Evolutionary conservation across 30 jellyfish, hydroid and myxozoan species (phyloP).

Genomic region (Haliclystus octoradiatus): DNA sequence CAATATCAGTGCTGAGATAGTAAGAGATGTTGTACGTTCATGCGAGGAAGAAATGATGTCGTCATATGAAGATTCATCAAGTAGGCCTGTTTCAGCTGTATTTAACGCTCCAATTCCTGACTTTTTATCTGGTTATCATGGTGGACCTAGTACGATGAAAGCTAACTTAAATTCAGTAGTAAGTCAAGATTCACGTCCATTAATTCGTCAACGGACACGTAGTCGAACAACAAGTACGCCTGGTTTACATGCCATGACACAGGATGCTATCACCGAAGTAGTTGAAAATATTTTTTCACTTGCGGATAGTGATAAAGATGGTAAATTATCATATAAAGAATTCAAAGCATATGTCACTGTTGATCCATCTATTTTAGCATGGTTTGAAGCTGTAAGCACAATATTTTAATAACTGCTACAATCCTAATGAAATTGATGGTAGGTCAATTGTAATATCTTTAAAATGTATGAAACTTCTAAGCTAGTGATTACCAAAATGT

Average conservation of each 20-base stretch:
- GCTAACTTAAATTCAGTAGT: too few relatives aligned
- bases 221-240: too few relatives aligned
- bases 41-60: slow-evolving; percentile 98
- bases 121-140: too few relatives aligned
- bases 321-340: slow-evolving; percentile 53
- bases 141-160: too few relatives aligned
- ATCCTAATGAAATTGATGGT: too few relatives aligned
- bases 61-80: slow-evolving; percentile 71
- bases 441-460: too few relatives aligned
- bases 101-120: slow-evolving; percentile 96
- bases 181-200: too few relatives aligned
- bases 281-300: slow-evolving; percentile 49
- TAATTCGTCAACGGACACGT: too few relatives aligned
- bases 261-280: slow-evolving; percentile 81
- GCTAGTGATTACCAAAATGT: too few relatives aligned
- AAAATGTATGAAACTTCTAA: too few relatives aligned
- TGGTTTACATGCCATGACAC: slow-evolving; percentile 99
- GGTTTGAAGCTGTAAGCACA: slow-evolving; percentile 92
- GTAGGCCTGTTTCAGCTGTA: slow-evolving; percentile 88
- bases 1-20: slow-evolving; percentile 75
- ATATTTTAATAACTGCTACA: slow-evolving; percentile 54
- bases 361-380: slow-evolving; percentile 76
- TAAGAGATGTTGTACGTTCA: slow-evolving; percentile 90
- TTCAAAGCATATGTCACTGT: slow-evolving; percentile 46
- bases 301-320: slow-evolving; percentile 89